Evolutionary conservation across 2,888 invertebrate species (phyloP).

Genomic region (Archips xylosteana): DNA sequence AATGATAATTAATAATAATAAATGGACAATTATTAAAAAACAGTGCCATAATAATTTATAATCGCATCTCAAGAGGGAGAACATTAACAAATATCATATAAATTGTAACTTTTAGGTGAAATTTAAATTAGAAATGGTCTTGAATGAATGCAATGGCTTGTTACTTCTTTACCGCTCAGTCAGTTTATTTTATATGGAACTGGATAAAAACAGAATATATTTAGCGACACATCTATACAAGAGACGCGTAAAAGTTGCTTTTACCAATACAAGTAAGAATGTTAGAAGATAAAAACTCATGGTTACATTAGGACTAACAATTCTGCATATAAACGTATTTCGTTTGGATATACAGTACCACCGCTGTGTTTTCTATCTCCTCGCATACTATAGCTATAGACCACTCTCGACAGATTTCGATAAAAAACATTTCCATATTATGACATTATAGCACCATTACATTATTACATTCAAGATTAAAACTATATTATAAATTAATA

Average conservation of each 20-base stretch:
- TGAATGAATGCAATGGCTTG: not conserved
- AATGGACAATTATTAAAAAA: not conserved
- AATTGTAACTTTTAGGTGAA: not conserved
- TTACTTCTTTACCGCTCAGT: not conserved
- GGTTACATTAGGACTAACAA: not conserved
- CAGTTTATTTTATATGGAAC: not conserved
- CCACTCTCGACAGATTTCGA: conserved; percentile 12
- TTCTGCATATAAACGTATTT: not conserved
- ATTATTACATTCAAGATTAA: conserved; percentile 34
- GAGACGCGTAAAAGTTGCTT: not conserved
- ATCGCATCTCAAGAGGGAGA: not conserved
- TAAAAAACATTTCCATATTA: conserved; percentile 35
- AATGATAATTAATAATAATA: no score
- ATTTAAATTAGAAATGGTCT: not conserved
- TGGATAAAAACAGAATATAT: not conserved
- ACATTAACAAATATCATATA: not conserved
- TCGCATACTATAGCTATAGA: not conserved
- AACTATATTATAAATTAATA: conserved; percentile 33
- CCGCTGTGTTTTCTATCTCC: not conserved
- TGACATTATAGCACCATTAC: conserved; percentile 39
- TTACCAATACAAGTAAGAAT: conserved; percentile 17
- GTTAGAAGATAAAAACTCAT: not conserved
- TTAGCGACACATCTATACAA: not conserved
- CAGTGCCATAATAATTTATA: not conserved
- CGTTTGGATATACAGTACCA: not conserved